Conservation (phyloP, 2,888 invertebrate species). For the Clanis bilineata region DNA sequence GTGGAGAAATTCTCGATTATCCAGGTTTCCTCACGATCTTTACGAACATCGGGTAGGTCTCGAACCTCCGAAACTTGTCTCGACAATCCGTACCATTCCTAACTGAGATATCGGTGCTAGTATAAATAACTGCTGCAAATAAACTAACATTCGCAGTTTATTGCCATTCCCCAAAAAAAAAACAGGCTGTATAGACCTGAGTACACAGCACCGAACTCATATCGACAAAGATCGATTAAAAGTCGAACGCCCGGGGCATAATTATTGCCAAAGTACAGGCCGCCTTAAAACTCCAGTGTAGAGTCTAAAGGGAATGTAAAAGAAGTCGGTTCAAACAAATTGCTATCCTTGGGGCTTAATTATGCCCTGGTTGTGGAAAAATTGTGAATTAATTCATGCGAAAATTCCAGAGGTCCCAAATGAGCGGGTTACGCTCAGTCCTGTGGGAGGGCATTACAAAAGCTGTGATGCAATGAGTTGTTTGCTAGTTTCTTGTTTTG, state of each 20-base stretch:
- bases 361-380: conserved; percentile 63
- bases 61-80: no score
- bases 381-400: conserved; percentile 56
- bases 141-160: no score
- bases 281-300: conserved; percentile 6
- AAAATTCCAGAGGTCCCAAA: conserved; percentile 29
- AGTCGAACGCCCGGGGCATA: not conserved
- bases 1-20: no score
- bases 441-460: conserved; percentile 5
- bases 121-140: no score
- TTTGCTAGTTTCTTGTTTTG: conserved; percentile 8
- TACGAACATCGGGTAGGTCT: no score
- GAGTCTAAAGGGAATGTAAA: conserved; percentile 12
- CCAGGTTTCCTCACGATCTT: no score
- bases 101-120: no score
- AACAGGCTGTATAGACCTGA: no score
- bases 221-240: not conserved
- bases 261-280: not conserved
- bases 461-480: conserved; percentile 5
- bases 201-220: no score
- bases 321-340: conserved; percentile 32
- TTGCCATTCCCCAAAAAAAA: no score
- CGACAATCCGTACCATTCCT: no score
- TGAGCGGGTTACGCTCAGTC: not conserved
- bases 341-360: conserved; percentile 69